A percentile compares a stretch with the other conserved stretches of the same genome.
Evolutionary conservation across 2,888 invertebrate species (phyloP).

Genomic region (Drosophila atripex): DNA sequence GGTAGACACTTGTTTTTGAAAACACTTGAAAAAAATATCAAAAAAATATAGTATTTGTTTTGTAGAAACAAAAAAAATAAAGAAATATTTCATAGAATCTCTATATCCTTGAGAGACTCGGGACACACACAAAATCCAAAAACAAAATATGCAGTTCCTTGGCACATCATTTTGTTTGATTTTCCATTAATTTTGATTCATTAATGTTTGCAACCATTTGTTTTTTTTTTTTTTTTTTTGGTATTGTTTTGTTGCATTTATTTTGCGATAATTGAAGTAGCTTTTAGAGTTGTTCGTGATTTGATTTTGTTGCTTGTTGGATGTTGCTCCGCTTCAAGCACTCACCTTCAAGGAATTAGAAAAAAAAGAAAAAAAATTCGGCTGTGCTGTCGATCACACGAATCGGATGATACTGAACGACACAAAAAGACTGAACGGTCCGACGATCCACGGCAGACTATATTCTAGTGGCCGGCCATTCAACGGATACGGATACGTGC

Average conservation of each 20-base stretch:
- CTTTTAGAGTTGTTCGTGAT: slow-evolving; percentile 10
- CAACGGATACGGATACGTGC: slow-evolving; percentile 77
- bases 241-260: slow-evolving; percentile 6
- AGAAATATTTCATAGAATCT: no score
- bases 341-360: slow-evolving; percentile 84
- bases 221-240: neutral
- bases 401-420: slow-evolving; percentile 83
- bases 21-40: slow-evolving; percentile 45
- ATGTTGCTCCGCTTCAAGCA: slow-evolving; percentile 60
- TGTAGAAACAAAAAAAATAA: slow-evolving; percentile 17
- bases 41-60: slow-evolving; percentile 26
- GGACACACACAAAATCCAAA: slow-evolving; percentile 11
- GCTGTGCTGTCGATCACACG: slow-evolving; percentile 83
- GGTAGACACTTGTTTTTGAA: slow-evolving; percentile 16
- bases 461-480: slow-evolving; percentile 77
- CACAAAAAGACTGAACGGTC: slow-evolving; percentile 84
- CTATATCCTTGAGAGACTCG: slow-evolving; percentile 8
- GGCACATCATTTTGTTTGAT: slow-evolving; percentile 1
- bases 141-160: slow-evolving; percentile 1
- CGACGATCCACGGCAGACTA: slow-evolving; percentile 85
- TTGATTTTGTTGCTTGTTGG: slow-evolving; percentile 14
- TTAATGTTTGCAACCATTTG: slow-evolving; percentile 10
- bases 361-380: slow-evolving; percentile 79
- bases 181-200: slow-evolving; percentile 4
- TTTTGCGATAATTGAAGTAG: slow-evolving; percentile 1